These are phyloP conservation scores for Phalacrocorax aristotelis DNA, from an alignment of 2,113 vertebrate species.

Conservation along the genomic window DNA sequence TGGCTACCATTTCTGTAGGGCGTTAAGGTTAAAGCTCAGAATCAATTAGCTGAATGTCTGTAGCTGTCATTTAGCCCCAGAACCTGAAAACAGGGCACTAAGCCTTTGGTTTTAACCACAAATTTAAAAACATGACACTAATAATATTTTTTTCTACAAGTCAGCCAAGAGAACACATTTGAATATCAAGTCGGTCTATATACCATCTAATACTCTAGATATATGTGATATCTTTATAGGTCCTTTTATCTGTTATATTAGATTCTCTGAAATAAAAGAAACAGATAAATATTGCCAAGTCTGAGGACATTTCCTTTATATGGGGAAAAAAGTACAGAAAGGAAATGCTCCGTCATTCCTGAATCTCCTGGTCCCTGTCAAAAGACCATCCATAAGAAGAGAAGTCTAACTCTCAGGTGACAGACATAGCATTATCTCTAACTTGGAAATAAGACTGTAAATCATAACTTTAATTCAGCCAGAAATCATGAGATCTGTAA, in stretches of 20 bases:
- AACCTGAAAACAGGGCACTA: not conserved
- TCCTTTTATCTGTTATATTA: not conserved
- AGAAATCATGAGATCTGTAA: not conserved
- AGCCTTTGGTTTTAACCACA: not conserved
- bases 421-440: not conserved
- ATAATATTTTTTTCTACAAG: not conserved
- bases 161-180: not conserved
- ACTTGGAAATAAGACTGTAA: not conserved
- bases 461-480: not conserved
- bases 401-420: not conserved
- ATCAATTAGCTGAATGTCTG: not conserved
- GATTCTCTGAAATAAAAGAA: not conserved
- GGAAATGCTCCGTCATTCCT: not conserved
- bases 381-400: not conserved
- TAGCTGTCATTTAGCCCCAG: not conserved
- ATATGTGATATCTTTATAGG: not conserved
- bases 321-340: not conserved
- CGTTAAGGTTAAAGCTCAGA: not conserved
- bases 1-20: not conserved
- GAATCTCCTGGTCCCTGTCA: not conserved
- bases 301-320: not conserved
- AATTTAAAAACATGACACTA: not conserved
- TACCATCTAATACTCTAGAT: not conserved
- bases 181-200: not conserved
- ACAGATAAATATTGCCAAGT: not conserved